Evolutionary conservation across 1,140 invertebrate genomes (phyloP), one percentile per base, ranked within the genome.

Genomic region (Notospermus geniculatus): DNA sequence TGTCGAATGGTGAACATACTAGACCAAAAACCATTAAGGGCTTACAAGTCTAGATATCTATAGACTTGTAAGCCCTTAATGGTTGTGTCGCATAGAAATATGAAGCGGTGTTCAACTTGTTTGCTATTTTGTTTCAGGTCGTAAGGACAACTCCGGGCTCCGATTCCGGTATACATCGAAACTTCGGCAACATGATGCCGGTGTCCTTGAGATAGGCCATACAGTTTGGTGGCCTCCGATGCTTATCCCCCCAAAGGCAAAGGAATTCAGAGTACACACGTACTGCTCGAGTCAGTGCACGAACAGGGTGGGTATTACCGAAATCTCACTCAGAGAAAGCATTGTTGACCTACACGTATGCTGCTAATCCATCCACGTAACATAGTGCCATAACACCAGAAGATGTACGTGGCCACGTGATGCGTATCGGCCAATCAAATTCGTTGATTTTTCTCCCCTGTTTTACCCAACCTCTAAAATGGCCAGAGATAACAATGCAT

Each of bases 221-320:
- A 86, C 92, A 1, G 87, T 88, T 0, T 86, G 91, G 1, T 22
- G 54, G 23, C 23, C 23, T 7, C 29, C 29, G 23, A 90, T 92
- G 73, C 84, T 93, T 1, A 87, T 93, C 22, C 91, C 91, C 0
- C 90, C 91, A 0, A 82, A 84, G 57, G 90, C 92, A 73, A 83
- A 84, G 27, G 84, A 86, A 54, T 92, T 91, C 71, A 87, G 86
- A 39, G 89, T 89, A 11, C 88, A 88, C 7, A 90, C 90, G 25
- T 90, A 91, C 55, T 93, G 91, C 73, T 88, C 87, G 52, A 83
- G 86, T 0, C 85, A 88, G 22, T 94, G 91, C 71, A 91, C 90
- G 15, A 85, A 87, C 65, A 85, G 85, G 39, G 64, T 65, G 53
- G 2, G 36, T n/a, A n/a, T n/a, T n/a, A n/a, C n/a, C n/a, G n/a